Conservation (phyloP, 2,113 vertebrate species). For the Platichthys stellatus region DNA sequence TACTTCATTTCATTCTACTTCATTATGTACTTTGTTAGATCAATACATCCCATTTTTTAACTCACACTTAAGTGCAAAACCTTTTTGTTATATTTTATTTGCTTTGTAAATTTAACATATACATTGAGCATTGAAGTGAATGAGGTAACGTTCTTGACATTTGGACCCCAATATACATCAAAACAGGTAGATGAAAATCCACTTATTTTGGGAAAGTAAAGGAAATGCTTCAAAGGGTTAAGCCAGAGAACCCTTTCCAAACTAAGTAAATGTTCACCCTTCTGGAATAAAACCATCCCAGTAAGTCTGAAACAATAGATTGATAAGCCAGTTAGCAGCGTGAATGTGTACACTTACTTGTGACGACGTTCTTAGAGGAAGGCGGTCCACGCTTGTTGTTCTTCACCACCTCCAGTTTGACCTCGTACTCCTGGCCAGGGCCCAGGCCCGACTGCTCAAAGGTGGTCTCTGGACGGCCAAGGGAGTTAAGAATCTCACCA, state of each 20-base stretch:
- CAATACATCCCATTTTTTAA: too few relatives aligned
- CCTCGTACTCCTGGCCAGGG: conserved; percentile 96
- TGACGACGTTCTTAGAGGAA: conserved; percentile 88
- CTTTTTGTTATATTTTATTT: too few relatives aligned
- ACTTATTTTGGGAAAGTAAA: too few relatives aligned
- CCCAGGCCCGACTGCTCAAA: conserved; percentile 93
- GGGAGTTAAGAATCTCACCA: conserved; percentile 89
- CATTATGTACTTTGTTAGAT: too few relatives aligned
- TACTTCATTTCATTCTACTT: too few relatives aligned
- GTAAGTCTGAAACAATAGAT: conserved; percentile 6
- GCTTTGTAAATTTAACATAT: too few relatives aligned
- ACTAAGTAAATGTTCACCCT: background rate
- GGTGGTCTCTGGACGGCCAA: conserved; percentile 89
- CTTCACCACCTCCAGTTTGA: conserved; percentile 93
- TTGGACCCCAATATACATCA: too few relatives aligned
- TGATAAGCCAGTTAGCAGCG: conserved; percentile 10
- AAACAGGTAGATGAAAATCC: too few relatives aligned
- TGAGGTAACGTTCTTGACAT: too few relatives aligned
- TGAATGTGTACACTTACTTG: conserved; percentile 85
- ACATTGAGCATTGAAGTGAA: too few relatives aligned
- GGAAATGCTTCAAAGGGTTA: background rate
- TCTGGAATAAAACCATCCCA: background rate
- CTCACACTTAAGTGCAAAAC: too few relatives aligned
- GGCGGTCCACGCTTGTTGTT: conserved; percentile 93
- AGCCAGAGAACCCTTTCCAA: background rate